phyloP scores from a whole-genome alignment of 2,797 vertebrate species.

The Forpus xanthops region DNA sequence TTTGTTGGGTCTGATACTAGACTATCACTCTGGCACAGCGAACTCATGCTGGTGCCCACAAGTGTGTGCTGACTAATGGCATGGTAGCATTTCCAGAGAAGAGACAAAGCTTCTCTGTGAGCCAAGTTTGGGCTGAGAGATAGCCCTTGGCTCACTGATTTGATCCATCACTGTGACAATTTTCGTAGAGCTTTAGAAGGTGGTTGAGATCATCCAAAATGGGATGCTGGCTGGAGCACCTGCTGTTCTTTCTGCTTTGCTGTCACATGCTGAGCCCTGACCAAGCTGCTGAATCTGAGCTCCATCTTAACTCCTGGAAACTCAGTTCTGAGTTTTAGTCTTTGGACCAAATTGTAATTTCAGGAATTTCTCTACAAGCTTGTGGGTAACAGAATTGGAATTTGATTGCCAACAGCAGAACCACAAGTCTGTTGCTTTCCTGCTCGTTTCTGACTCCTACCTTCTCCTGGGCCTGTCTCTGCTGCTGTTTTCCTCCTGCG shows the following conservation, averaged over 20 bases:
- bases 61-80: background rate
- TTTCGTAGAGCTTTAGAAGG: background rate
- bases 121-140: background rate
- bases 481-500: background rate
- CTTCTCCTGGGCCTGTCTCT: background rate
- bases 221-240: background rate
- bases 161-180: background rate
- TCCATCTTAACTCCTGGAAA: background rate
- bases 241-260: background rate
- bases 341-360: background rate
- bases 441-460: background rate
- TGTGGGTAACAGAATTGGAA: background rate
- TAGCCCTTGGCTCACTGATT: background rate
- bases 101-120: background rate
- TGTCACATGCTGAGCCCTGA: background rate
- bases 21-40: background rate
- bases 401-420: background rate
- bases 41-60: background rate
- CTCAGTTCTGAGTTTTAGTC: background rate
- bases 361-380: background rate
- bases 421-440: background rate
- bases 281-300: background rate
- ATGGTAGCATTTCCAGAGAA: fast-evolving
- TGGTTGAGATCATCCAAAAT: background rate
- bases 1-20: background rate